Evolutionary conservation across 2,888 invertebrate genomes (phyloP).

Genomic region (Nebria salina): DNA sequence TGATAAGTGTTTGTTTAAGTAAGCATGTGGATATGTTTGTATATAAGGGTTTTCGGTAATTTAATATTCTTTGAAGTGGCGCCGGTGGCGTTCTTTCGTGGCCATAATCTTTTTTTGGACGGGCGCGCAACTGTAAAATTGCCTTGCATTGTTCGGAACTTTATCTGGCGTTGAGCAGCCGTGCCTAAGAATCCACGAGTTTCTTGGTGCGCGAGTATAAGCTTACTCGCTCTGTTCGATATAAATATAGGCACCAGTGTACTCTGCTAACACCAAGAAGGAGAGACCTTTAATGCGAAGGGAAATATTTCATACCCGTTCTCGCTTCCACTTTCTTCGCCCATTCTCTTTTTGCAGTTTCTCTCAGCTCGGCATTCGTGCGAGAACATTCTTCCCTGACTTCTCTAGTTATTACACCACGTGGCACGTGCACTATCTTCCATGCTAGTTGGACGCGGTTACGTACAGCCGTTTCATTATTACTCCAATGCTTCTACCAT

Average conservation of each 20-base stretch:
- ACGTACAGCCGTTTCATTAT: constrained; percentile 14
- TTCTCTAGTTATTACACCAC: constrained; percentile 5
- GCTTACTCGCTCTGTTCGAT: not conserved
- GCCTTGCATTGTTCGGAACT: constrained; percentile 43
- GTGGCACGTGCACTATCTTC: not conserved
- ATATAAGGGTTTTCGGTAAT: constrained; percentile 2
- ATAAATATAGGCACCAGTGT: not conserved
- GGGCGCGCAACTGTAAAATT: constrained; percentile 43
- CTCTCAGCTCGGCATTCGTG: not conserved
- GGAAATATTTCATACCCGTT: constrained; percentile 13
- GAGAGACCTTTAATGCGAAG: not conserved
- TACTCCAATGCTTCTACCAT: not conserved
- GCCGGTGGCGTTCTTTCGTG: constrained; percentile 15
- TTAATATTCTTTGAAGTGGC: constrained; percentile 21
- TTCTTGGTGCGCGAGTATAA: constrained; percentile 11
- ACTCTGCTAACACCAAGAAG: not conserved
- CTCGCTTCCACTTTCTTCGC: not conserved
- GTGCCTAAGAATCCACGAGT: constrained; percentile 11
- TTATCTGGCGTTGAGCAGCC: constrained; percentile 42
- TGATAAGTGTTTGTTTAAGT: too few species aligned
- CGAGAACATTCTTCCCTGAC: constrained; percentile 16
- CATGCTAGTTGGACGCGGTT: constrained; percentile 12
- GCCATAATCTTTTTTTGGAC: constrained; percentile 33
- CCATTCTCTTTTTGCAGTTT: not conserved
- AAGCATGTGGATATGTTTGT: not conserved